phyloP scores from a whole-genome alignment of 2,888 invertebrate genomes.

The Muscina levida region DNA sequence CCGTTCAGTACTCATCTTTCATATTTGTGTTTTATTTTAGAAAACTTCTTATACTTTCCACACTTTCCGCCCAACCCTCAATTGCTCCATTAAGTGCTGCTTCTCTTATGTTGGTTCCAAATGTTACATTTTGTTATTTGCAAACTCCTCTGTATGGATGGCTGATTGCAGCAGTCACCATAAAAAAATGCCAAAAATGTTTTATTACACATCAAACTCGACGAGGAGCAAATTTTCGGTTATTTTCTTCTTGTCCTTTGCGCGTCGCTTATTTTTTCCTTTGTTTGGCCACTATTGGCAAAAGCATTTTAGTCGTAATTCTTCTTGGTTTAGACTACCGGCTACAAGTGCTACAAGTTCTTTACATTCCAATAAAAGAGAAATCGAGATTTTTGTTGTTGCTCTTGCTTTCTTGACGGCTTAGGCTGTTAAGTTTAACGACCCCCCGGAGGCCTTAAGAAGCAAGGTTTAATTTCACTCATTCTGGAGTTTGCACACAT shows the following conservation, averaged over 20 bases:
- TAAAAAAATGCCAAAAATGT: slow-evolving; percentile 50
- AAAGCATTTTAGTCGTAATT: slow-evolving; percentile 29
- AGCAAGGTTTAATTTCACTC: slow-evolving; percentile 49
- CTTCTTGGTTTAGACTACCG: slow-evolving; percentile 34
- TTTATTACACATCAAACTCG: slow-evolving; percentile 49
- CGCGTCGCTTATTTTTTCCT: background rate
- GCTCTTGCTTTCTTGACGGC: slow-evolving; percentile 68
- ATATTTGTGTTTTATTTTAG: no score
- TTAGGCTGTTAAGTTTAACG: slow-evolving; percentile 71
- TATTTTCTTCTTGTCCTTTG: background rate
- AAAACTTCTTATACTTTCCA: background rate
- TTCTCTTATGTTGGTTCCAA: slow-evolving; percentile 11
- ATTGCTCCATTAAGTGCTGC: background rate
- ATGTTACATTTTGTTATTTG: slow-evolving; percentile 33
- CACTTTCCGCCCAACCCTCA: background rate
- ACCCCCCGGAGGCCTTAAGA: slow-evolving; percentile 58
- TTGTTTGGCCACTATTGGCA: slow-evolving; percentile 20
- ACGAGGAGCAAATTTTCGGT: slow-evolving; percentile 28
- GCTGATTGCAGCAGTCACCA: slow-evolving; percentile 49
- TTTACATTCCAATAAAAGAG: slow-evolving; percentile 47
- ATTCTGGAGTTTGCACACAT: background rate
- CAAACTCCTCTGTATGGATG: slow-evolving; percentile 41
- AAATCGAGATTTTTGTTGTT: slow-evolving; percentile 60
- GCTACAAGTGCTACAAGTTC: slow-evolving; percentile 51
- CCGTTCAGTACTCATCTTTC: no score